Base-by-base conservation (phyloP, 2,888 invertebrate genomes). In the Lasioglossum marginatum region DNA sequence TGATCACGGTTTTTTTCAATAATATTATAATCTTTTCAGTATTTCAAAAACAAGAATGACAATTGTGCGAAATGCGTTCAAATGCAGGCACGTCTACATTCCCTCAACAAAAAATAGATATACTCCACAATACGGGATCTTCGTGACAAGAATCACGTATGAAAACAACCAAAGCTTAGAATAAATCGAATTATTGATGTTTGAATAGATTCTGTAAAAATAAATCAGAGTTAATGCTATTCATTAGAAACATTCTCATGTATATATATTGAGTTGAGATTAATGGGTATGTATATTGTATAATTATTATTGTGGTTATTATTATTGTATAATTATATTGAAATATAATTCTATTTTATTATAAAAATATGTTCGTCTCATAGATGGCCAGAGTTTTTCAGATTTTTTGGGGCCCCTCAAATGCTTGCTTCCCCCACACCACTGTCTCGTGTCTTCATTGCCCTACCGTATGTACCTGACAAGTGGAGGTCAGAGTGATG, bases 41-140 rank as follows among this genome's bases (percentile, higher is more conserved):
- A 19, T 6, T 12, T 34, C 37, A 71, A 70, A 40, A 73, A 40
- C 1, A 79, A 77, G 31, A 14, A 77, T 14, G 60, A 82, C 5
- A 52, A 23, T 40, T 89, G 86, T 63, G 70, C 81, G 14, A 84
- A 68, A 14, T 90, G 86, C 19, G 63, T 37, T 23, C 76, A 72
- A 75, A 37, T n/a, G 10, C 75, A 66, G 48, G 8, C 3, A 43
- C 63, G 63, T n/a, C 19, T 19, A 12, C n/a, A 57, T 27, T 68
- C 23, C 4, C 5, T 34, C 23, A 19, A 23, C 27, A 27, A 31
- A 0, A 63, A 72, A 14, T 82, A 57, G 68, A 14, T 40, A 19
- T 27, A n/a, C 57, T 34, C 3, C 27, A 4, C 6, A 27, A 70
- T 19, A 31, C 10, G 14, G 12, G 19, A 16, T 19, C 6, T 34